Evolutionary conservation across 2,113 vertebrate species (phyloP).

Genomic region (Paraplagusia blochii): DNA sequence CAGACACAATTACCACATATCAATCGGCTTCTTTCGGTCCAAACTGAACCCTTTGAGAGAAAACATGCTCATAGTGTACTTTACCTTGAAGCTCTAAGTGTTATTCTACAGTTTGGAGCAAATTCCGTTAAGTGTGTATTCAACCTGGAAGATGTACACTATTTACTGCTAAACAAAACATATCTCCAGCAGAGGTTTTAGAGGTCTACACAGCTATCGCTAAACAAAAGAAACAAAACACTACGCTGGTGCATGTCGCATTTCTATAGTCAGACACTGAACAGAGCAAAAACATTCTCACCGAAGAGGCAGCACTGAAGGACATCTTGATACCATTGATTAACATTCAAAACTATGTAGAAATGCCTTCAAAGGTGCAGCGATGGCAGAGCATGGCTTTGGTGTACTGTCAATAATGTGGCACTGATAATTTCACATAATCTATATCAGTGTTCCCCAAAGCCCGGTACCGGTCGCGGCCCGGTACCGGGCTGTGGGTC

Average conservation of each 20-base stretch:
- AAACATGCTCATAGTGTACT: not conserved
- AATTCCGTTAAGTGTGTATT: not conserved
- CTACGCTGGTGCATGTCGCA: slow-evolving; percentile 1
- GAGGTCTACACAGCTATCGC: not conserved
- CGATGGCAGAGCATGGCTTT: not conserved
- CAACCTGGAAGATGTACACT: not conserved
- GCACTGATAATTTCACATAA: too few species aligned
- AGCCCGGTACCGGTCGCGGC: too few species aligned
- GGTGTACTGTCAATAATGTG: too few species aligned
- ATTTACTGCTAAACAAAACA: not conserved
- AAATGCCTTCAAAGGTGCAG: not conserved
- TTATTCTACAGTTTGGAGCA: not conserved
- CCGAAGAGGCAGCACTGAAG: not conserved
- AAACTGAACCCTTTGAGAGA: not conserved
- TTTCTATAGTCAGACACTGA: slow-evolving; percentile 1
- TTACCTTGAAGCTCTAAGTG: slow-evolving; percentile 2
- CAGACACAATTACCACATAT: not conserved
- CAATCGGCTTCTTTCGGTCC: not conserved
- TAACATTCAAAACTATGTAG: not conserved
- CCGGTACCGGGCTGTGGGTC: too few species aligned
- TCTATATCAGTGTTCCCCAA: too few species aligned
- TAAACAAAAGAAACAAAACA: not conserved
- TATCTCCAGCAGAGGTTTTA: not conserved
- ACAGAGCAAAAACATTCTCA: not conserved
- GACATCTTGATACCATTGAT: not conserved